These are phyloP conservation scores for Melieria crassipennis DNA, from an alignment of 2,888 invertebrate species.

Conservation along the genomic window DNA sequence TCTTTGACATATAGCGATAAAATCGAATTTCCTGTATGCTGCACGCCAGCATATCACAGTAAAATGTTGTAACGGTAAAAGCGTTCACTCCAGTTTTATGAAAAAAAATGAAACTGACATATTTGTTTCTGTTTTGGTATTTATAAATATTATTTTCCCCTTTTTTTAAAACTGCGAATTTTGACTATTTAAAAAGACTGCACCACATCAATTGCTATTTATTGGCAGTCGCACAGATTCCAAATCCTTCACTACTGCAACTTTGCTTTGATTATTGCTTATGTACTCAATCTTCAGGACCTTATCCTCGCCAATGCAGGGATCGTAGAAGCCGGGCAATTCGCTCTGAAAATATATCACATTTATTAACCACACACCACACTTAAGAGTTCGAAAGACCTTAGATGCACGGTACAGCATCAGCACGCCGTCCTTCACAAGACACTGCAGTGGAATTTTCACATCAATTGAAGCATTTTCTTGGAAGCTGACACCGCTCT, in stretches of 20 bases:
- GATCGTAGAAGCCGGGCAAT: slow-evolving; percentile 96
- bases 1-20: too few species aligned
- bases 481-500: slow-evolving; percentile 51
- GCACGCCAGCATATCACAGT: too few species aligned
- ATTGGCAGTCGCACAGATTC: slow-evolving; percentile 81
- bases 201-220: slow-evolving; percentile 34
- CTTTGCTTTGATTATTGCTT: slow-evolving; percentile 82
- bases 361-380: neutral
- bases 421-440: slow-evolving; percentile 90
- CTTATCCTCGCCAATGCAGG: slow-evolving; percentile 92
- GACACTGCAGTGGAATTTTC: slow-evolving; percentile 92
- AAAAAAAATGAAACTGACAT: too few species aligned
- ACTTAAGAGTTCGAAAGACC: slow-evolving; percentile 67
- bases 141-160: neutral
- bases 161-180: slow-evolving; percentile 47
- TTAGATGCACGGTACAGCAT: slow-evolving; percentile 86
- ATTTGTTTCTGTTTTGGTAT: too few species aligned
- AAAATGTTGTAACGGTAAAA: too few species aligned
- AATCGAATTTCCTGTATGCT: too few species aligned
- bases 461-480: slow-evolving; percentile 78
- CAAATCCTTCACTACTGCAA: slow-evolving; percentile 81
- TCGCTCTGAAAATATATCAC: slow-evolving; percentile 76
- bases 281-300: slow-evolving; percentile 85
- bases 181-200: slow-evolving; percentile 44
- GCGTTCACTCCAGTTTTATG: too few species aligned